Base-by-base conservation (phyloP, 2,113 vertebrate genomes). In the Mirza zaza region DNA sequence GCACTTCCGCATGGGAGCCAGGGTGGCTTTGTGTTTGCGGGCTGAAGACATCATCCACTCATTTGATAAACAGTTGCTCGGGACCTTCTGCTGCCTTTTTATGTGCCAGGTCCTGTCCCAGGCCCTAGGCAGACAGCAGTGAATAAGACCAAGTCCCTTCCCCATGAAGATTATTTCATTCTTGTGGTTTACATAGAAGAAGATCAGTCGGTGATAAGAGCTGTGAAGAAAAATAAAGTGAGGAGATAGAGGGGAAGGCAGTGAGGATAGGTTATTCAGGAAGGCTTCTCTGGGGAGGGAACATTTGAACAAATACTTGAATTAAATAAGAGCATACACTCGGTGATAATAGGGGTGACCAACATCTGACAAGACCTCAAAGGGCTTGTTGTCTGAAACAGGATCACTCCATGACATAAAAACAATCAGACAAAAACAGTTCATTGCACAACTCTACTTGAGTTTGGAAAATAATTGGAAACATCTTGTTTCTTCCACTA, bases 341-440 rank as follows among this genome's bases (percentile, higher is more conserved):
- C 45, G 6, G 45, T 45, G 45, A 45, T 45, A 45, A 45, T 45
- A 45, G 8, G 45, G 8, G 45, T 45, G 45, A 45, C 45, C 45
- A 45, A 45, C 45, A 45, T 45, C 45, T 45, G 45, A 45, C 45
- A 45, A 45, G 45, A 45, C 45, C 45, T 45, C 45, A 45, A 45
- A 45, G 45, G 45, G 45, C 45, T 45, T 45, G 1, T 8, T 45
- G 45, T 96, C 39, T 95, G 63, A 95, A 90, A 73, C 65, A 29
- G 36, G 36, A 70, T 76, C 95, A 71, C 52, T 84, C 21, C 17
- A 79, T 50, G 76, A 90, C 81, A 82, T 77, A 70, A 55, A 96
- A 94, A 65, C 32, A 92, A 93, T 50, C 82, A 96, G 91, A 93
- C 34, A 75, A 96, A 82, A 94, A 65, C 29, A 59, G n/a, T 57